These are phyloP conservation scores for Poeciliopsis paucimaculata DNA, from an alignment of 2,797 vertebrate genomes.

Conservation along the genomic window DNA sequence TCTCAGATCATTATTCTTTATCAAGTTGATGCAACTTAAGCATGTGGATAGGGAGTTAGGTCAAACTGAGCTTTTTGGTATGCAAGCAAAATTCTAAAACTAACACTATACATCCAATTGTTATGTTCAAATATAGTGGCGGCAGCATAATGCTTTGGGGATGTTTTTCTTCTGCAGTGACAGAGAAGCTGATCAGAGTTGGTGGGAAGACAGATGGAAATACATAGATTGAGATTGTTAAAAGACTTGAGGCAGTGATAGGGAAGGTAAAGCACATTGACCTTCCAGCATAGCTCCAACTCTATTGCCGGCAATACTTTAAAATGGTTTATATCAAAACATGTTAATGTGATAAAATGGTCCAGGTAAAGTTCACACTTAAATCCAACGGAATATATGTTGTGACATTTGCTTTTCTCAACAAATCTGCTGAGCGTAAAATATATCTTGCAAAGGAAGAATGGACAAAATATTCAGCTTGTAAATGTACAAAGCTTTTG, in stretches of 20 bases:
- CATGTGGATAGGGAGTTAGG: not conserved
- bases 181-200: not conserved
- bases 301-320: not conserved
- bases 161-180: not conserved
- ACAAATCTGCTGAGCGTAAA: not conserved
- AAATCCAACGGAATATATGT: not conserved
- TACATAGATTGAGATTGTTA: not conserved
- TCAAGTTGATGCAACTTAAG: slow-evolving; percentile 16
- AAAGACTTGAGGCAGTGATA: not conserved
- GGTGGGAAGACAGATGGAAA: not conserved
- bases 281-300: not conserved
- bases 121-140: not conserved
- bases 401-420: not conserved
- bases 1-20: slow-evolving; percentile 17
- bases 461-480: not conserved
- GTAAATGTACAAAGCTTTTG: not conserved
- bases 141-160: not conserved
- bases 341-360: not conserved
- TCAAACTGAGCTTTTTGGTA: not conserved
- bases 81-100: not conserved
- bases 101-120: not conserved
- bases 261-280: not conserved
- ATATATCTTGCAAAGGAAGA: not conserved
- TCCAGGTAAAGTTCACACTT: not conserved
- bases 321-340: not conserved